Conservation (phyloP, 2,113 vertebrate species). For the Crypturellus undulatus region DNA sequence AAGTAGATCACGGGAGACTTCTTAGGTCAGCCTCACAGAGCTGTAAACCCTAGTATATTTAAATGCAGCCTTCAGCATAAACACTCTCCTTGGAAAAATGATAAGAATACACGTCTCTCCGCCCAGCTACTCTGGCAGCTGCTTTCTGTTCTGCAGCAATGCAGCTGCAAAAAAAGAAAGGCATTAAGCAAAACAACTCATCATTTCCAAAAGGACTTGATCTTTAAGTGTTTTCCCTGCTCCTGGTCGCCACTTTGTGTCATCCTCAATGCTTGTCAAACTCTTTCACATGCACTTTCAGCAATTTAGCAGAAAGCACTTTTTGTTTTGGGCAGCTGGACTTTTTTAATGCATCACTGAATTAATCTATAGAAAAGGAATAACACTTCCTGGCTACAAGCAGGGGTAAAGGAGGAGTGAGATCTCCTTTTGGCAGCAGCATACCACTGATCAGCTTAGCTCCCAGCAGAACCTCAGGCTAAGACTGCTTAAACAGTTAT, state of each 20-base stretch:
- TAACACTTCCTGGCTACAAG: neutral
- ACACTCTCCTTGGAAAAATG: neutral
- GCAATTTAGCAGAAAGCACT: neutral
- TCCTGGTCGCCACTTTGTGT: neutral
- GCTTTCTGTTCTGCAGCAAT: neutral
- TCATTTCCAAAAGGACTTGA: neutral
- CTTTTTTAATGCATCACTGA: neutral
- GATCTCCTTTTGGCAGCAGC: slow-evolving; percentile 1
- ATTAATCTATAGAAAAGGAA: neutral
- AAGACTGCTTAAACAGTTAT: slow-evolving; percentile 26
- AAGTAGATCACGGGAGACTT: neutral
- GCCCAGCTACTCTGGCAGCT: neutral
- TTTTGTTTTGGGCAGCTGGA: neutral
- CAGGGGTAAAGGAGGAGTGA: neutral
- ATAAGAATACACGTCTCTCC: neutral
- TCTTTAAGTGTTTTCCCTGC: neutral
- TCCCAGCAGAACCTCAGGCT: neutral
- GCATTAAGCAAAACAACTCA: neutral
- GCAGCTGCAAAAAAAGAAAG: neutral
- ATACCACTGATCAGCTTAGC: slow-evolving; percentile 11
- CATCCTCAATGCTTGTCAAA: neutral
- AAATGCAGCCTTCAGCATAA: neutral
- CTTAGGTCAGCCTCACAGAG: neutral
- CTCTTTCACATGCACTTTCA: neutral
- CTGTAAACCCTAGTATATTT: neutral